A percentile compares a stretch with the other conserved stretches of the same genome.
Conservation (phyloP, 2,888 invertebrate genomes). For the Dorcus hopei region DNA sequence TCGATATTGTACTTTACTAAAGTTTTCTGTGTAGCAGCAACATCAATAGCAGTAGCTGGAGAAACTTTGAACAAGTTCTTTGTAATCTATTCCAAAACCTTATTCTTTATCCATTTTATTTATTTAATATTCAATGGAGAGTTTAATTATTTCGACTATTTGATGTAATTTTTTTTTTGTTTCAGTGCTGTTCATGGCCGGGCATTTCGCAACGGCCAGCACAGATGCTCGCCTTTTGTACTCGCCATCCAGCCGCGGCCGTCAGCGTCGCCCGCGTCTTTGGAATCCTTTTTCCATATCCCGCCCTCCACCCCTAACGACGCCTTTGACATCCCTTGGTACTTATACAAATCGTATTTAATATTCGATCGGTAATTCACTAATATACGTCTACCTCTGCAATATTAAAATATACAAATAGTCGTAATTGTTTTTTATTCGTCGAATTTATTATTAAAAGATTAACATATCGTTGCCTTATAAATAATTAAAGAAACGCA, state of each 20-base stretch:
- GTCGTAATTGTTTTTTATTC: no score
- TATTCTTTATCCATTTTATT: no score
- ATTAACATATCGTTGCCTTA: not conserved
- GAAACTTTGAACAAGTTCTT: no score
- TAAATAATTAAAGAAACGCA: constrained; percentile 16
- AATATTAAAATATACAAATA: not conserved
- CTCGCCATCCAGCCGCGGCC: constrained; percentile 55
- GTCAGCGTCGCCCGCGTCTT: constrained; percentile 46
- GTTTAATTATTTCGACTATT: no score
- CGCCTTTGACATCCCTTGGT: not conserved
- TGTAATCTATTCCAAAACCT: no score
- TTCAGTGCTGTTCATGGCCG: constrained; percentile 49
- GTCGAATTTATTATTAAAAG: no score
- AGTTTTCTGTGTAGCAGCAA: no score
- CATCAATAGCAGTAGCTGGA: no score
- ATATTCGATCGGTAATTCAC: no score
- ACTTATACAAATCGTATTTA: not conserved
- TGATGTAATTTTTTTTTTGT: constrained; percentile 24
- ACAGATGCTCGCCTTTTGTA: constrained; percentile 43
- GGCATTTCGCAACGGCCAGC: constrained; percentile 38
- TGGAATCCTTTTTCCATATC: constrained; percentile 10
- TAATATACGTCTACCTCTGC: constrained; percentile 5
- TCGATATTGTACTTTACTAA: no score
- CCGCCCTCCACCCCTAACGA: constrained; percentile 5
- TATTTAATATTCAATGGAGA: no score